Conservation (phyloP, 2,888 invertebrate species). For the Galerucella calmariensis region DNA sequence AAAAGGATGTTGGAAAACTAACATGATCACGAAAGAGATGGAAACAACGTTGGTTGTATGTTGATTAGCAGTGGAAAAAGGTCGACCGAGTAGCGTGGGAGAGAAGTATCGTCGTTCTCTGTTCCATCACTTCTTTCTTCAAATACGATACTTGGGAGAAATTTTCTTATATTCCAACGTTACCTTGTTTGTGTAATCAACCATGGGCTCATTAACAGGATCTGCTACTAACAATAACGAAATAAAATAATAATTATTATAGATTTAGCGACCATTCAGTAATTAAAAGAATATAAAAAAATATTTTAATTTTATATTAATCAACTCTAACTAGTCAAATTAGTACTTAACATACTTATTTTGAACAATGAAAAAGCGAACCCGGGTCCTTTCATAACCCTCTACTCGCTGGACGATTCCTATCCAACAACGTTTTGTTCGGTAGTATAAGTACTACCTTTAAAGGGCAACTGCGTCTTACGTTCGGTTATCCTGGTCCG, state of each 20-base stretch:
- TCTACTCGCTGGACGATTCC: too few species aligned
- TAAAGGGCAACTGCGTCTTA: too few species aligned
- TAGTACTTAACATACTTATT: too few species aligned
- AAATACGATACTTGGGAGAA: slow-evolving; percentile 13
- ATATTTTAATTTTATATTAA: too few species aligned
- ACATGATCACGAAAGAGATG: slow-evolving; percentile 30
- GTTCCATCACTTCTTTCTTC: slow-evolving; percentile 18
- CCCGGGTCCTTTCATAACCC: too few species aligned
- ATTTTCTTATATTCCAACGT: slow-evolving; percentile 11
- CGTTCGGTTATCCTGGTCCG: too few species aligned
- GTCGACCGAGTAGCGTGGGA: slow-evolving; percentile 52
- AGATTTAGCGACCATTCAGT: background rate
- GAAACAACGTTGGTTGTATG: slow-evolving; percentile 41
- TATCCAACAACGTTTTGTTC: too few species aligned
- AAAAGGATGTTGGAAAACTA: slow-evolving; percentile 26
- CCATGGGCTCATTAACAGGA: background rate
- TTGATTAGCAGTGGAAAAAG: slow-evolving; percentile 48
- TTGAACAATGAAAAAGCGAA: too few species aligned
- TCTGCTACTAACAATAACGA: background rate
- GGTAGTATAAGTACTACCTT: too few species aligned
- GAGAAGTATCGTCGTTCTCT: slow-evolving; percentile 42
- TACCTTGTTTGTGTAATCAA: slow-evolving; percentile 5
- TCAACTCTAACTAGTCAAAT: too few species aligned
- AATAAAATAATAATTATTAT: background rate
- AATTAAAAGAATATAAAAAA: too few species aligned